phyloP scores from a whole-genome alignment of 2,113 vertebrate species.

The Equus przewalskii region DNA sequence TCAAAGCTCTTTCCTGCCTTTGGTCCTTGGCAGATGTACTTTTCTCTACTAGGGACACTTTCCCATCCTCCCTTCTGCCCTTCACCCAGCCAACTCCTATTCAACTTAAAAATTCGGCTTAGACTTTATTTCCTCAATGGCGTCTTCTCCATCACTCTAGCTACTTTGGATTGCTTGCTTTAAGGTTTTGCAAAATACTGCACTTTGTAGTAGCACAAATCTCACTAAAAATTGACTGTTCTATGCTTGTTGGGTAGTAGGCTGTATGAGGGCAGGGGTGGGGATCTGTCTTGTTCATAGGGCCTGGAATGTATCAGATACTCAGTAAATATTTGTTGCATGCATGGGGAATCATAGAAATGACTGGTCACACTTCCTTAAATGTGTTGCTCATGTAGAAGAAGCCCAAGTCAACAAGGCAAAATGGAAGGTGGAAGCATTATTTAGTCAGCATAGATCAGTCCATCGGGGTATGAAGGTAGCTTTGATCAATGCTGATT shows the following conservation, averaged over 20 bases:
- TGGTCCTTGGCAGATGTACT: background rate
- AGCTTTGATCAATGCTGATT: background rate
- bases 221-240: background rate
- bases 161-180: background rate
- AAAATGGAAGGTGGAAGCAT: constrained; percentile 3
- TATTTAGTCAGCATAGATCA: background rate
- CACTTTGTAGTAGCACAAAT: background rate
- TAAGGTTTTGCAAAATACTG: background rate
- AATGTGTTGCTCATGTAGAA: constrained; percentile 1
- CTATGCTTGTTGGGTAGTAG: background rate
- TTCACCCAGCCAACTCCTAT: background rate
- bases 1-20: background rate
- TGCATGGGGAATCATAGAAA: background rate
- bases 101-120: background rate
- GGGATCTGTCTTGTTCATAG: background rate
- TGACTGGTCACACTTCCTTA: background rate
- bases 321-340: background rate
- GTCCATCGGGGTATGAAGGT: background rate
- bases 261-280: background rate
- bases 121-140: background rate
- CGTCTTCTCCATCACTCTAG: background rate
- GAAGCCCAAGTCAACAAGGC: background rate
- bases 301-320: background rate
- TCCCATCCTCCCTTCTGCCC: background rate
- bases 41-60: background rate